These are phyloP conservation scores for Dasysyrphus tricinctus DNA, from an alignment of 2,888 invertebrate genomes.

Conservation along the genomic window DNA sequence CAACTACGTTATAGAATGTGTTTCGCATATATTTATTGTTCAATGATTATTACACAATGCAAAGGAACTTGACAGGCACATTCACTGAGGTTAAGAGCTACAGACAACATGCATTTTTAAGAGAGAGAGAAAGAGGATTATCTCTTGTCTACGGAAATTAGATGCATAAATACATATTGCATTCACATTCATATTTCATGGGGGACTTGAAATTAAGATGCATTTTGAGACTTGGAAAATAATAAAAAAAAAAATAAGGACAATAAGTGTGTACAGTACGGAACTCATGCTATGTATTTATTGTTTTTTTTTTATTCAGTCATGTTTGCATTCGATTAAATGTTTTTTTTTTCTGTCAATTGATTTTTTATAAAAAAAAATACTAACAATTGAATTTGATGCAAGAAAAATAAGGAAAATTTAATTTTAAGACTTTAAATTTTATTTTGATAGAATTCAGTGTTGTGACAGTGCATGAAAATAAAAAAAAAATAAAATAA, in stretches of 20 bases:
- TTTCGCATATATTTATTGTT: slow-evolving; percentile 41
- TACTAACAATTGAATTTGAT: slow-evolving; percentile 13
- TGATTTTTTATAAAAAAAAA: neutral
- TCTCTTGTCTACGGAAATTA: slow-evolving; percentile 39
- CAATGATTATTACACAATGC: slow-evolving; percentile 53
- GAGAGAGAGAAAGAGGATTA: slow-evolving; percentile 13
- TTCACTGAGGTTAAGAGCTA: slow-evolving; percentile 20
- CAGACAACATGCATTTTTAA: slow-evolving; percentile 50
- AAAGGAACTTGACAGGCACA: slow-evolving; percentile 45
- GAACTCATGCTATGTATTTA: slow-evolving; percentile 52
- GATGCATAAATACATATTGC: slow-evolving; percentile 47
- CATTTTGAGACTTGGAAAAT: slow-evolving; percentile 45
- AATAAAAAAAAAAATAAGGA: slow-evolving; percentile 7
- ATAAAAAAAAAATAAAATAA: slow-evolving; percentile 24
- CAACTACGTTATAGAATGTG: slow-evolving; percentile 44
- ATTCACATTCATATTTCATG: slow-evolving; percentile 62
- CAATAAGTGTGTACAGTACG: slow-evolving; percentile 14
- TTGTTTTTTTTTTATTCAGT: slow-evolving; percentile 28
- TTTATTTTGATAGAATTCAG: slow-evolving; percentile 52
- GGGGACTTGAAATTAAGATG: slow-evolving; percentile 56
- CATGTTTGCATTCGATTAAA: slow-evolving; percentile 49
- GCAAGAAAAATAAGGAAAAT: slow-evolving; percentile 34
- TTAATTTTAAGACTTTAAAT: slow-evolving; percentile 21
- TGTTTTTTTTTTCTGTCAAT: slow-evolving; percentile 19
- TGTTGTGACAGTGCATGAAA: slow-evolving; percentile 71